Base-by-base conservation (phyloP, 2,113 vertebrate genomes). In the Lontra canadensis region DNA sequence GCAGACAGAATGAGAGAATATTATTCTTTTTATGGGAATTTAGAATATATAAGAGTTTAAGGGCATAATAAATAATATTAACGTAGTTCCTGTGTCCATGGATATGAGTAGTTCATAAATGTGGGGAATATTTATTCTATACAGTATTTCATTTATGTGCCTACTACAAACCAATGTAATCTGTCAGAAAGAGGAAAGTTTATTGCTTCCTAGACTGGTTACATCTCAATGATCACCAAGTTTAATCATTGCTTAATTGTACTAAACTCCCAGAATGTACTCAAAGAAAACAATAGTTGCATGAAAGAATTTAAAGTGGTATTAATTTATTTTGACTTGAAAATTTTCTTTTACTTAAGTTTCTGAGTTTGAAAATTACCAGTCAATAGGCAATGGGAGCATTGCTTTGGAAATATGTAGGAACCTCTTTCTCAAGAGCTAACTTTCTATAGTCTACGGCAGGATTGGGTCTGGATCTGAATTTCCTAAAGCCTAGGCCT, bases 261-360 rank as follows among this genome's bases (percentile, higher is more conserved):
- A 63, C 15, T 42, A 57, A 93, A 49, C 9, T 82, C 39, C 55
- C 81, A 52, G 20, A 95, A 92, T 21, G 17, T 9, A 65, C 29
- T 78, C 69, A 67, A 95, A 13, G 25, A 71, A 65, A 94, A 47
- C 57, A 80, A 44, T 1, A 52, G 57, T 17, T 88, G 10, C 1
- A 26, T 57, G 34, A 49, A 95, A 82, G 13, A 93, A 82, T 73
- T 85, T 81, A 78, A 81, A 67, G 4, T 36, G n/a, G 52, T 11
- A 73, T 2, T n/a, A 59, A 84, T 88, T 97, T 36, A 82, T 44
- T 93, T 88, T 93, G 20, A 92, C 39, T 87, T 96, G 31, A 92
- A 26, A 86, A 26, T 55, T 67, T 74, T 61, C 74, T 82, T 80
- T 96, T 67, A 90, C 49, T 55, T 52, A 87, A 88, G n/a, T 59